Evolutionary conservation across 2,797 vertebrate genomes (phyloP).

Genomic region (Potorous gilbertii): DNA sequence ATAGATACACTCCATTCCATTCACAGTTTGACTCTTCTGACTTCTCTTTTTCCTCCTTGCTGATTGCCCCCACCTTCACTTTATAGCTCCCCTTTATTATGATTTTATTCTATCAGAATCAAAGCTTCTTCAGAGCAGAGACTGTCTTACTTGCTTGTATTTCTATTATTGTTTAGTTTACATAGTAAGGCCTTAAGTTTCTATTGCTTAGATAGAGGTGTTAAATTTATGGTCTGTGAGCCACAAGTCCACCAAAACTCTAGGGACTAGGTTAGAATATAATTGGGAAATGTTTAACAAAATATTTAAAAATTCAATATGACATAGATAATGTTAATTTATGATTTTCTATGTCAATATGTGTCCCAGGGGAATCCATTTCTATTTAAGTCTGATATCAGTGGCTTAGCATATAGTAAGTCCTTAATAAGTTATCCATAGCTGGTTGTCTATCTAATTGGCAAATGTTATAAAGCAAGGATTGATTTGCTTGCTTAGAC

Average conservation of each 20-base stretch:
- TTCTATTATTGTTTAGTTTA: neutral
- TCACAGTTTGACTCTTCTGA: neutral
- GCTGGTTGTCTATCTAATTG: neutral
- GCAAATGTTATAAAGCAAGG: neutral
- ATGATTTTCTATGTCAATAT: neutral
- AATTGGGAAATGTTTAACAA: too few relatives aligned
- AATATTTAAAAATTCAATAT: neutral
- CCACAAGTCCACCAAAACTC: neutral
- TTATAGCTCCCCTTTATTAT: neutral
- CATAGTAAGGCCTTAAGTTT: neutral
- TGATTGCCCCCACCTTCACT: neutral
- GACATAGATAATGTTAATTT: neutral
- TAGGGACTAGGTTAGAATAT: neutral
- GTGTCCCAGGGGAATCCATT: neutral
- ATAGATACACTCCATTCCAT: neutral
- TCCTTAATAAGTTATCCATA: neutral
- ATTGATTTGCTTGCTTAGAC: neutral
- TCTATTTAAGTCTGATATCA: neutral
- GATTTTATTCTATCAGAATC: neutral
- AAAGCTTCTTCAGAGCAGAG: neutral
- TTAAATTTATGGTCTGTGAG: neutral
- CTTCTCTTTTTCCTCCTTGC: neutral
- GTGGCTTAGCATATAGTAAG: neutral
- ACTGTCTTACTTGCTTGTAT: neutral
- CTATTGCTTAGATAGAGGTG: neutral